Conservation (phyloP, 2,797 vertebrate species). For the Melopsittacus undulatus region DNA sequence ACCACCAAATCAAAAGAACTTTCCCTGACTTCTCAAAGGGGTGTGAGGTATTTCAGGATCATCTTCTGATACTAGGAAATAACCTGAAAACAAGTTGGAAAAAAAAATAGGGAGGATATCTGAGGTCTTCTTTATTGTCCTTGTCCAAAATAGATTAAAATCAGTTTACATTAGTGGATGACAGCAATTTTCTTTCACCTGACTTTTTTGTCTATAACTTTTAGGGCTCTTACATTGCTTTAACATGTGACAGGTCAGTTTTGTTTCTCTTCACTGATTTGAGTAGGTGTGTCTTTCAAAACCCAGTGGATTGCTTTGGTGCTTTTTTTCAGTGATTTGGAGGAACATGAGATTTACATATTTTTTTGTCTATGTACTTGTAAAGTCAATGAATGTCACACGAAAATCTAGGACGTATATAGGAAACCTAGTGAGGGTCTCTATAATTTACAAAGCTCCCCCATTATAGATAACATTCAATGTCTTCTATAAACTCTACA, state of each 20-base stretch:
- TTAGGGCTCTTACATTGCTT: background rate
- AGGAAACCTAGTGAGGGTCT: background rate
- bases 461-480: background rate
- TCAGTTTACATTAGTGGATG: background rate
- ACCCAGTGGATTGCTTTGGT: background rate
- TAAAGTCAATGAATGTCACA: background rate
- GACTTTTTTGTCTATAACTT: background rate
- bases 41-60: background rate
- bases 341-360: background rate
- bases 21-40: background rate
- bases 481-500: background rate
- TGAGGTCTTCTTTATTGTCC: background rate
- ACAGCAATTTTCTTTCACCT: too few relatives aligned
- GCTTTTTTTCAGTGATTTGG: background rate
- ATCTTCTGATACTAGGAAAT: background rate
- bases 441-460: background rate
- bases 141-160: background rate
- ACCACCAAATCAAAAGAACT: background rate
- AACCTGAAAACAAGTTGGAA: background rate
- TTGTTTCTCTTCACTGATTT: background rate
- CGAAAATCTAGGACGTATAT: background rate
- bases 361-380: background rate
- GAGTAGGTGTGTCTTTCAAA: background rate
- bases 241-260: background rate
- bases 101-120: background rate